These are phyloP conservation scores for Scrobipalpa costella DNA, from an alignment of 2,888 invertebrate genomes.

Conservation along the genomic window DNA sequence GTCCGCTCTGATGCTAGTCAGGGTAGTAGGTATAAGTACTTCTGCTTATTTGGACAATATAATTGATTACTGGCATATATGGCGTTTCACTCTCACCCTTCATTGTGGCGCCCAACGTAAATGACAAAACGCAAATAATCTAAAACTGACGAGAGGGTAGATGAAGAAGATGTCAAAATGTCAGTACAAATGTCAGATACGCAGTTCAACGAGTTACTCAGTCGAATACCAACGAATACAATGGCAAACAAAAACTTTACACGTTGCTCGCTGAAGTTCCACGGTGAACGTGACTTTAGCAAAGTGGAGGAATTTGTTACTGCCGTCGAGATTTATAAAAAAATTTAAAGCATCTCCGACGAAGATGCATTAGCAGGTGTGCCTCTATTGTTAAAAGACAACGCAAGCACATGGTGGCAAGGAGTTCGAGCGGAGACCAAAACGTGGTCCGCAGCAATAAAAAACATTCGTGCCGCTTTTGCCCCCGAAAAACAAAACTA, in stretches of 20 bases:
- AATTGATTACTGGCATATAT: no score
- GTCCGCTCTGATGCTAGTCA: no score
- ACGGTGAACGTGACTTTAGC: background rate
- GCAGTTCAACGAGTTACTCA: no score
- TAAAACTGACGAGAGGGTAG: no score
- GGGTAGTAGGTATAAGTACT: no score
- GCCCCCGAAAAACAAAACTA: background rate
- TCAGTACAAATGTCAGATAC: no score
- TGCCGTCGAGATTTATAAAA: background rate
- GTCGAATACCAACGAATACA: no score
- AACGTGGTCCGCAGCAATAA: background rate
- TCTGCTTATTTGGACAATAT: no score
- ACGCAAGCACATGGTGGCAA: background rate
- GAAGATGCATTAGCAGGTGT: background rate
- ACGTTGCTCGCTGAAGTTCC: background rate
- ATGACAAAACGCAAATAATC: no score
- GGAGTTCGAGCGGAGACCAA: background rate
- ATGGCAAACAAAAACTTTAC: constrained; percentile 5
- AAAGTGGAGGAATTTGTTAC: background rate
- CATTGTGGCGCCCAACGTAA: no score
- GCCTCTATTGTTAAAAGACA: background rate
- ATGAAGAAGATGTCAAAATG: no score
- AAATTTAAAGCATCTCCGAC: background rate
- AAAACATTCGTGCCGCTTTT: background rate
- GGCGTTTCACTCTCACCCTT: no score